Evolutionary conservation across 2,797 vertebrate genomes (phyloP), one percentile per base, ranked within the genome.

Genomic region (Sciurus vulgaris): DNA sequence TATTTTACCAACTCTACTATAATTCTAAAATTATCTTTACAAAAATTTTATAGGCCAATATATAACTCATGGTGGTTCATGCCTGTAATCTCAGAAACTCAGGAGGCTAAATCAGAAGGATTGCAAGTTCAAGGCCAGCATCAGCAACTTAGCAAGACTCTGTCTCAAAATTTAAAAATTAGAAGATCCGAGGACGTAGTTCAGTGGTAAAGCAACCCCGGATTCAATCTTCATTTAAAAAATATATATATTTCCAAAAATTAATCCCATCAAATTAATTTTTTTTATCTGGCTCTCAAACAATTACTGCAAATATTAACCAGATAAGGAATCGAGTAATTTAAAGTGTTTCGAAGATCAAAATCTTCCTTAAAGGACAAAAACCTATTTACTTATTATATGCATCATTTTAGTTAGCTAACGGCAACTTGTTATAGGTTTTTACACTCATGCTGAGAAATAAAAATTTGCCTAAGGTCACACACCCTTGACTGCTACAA

Each of bases 261-360:
- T 81, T 89, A 89, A 6, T 59, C 38, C 14, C n/a, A 89, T 26
- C 59, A 70, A 88, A 10, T 84, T 70, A 82, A 47, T 69, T 41
- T 69, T 86, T 87, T 54, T 24, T 61, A 38, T 84, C 61, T 93
- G 89, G 28, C 44, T 85, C 35, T 85, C 28, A 14, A 92, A 26
- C 69, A 94, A 61, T 41, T 86, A 93, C 51, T 91, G 33, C 30
- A 91, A 79, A 88, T 74, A 91, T 63, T 92, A 86, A 90, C 26
- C 33, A 83, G 35, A 33, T 26, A 30, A 93, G 30, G 61, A 13
- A n/a, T n/a, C 54, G 67, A 86, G 69, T 82, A 91, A 94, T 76
- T 77, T 90, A 72, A 1, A 91, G 12, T 91, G 3, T 41, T 61
- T 91, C 41, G 77, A 95, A 95, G 63, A 63, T 76, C 33, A 88